A percentile compares a stretch with the other conserved stretches of the same genome.
Evolutionary conservation across 1,140 invertebrate species (phyloP).

Genomic region (Triops longicaudatus): DNA sequence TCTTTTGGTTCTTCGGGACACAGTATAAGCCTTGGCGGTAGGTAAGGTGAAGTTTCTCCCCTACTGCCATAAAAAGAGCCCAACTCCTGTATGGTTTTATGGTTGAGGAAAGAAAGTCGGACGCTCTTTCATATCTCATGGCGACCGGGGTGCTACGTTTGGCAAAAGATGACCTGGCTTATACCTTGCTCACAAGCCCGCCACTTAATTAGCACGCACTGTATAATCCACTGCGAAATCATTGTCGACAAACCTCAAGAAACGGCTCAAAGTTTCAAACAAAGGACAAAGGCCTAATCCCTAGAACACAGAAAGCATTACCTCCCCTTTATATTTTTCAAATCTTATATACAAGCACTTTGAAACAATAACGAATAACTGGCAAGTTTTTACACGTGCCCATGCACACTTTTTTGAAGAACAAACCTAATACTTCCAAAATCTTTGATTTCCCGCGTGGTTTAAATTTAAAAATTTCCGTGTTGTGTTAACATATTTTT

Average conservation of each 20-base stretch:
- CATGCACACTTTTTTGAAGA: too few relatives aligned
- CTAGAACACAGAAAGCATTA: neutral
- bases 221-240: neutral
- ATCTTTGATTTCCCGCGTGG: too few relatives aligned
- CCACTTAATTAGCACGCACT: neutral
- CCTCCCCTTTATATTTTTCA: neutral
- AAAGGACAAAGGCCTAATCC: neutral
- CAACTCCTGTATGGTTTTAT: conserved; percentile 8
- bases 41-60: too few relatives aligned
- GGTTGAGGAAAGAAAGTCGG: neutral
- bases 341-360: neutral
- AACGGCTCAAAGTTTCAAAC: neutral
- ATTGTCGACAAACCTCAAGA: neutral
- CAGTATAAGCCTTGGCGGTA: too few relatives aligned
- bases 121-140: neutral
- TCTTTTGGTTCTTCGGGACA: too few relatives aligned
- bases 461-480: too few relatives aligned
- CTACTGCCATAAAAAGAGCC: neutral
- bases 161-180: neutral
- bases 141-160: neutral
- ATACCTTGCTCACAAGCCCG: neutral
- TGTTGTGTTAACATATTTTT: too few relatives aligned
- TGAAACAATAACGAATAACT: neutral
- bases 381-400: neutral
- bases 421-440: too few relatives aligned